Percentiles rank a stretch among this genome's conserved stretches.
phyloP scores from a whole-genome alignment of 2,113 vertebrate species.

The Pluvialis apricaria region DNA sequence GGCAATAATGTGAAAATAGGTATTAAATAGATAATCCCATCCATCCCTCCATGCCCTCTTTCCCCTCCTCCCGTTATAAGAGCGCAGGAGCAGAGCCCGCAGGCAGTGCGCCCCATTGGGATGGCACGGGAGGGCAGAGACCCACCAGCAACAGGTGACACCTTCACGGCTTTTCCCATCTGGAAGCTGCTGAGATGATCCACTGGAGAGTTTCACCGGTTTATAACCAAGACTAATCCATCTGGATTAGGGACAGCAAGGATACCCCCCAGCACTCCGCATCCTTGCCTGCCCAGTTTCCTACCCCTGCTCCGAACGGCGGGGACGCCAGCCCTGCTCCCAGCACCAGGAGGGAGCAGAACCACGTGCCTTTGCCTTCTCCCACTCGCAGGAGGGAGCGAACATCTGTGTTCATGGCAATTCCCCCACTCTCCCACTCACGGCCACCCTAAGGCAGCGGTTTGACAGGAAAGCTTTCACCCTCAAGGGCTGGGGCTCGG shows the following conservation, averaged over 20 bases:
- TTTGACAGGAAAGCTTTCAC: background rate
- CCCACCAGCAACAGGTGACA: background rate
- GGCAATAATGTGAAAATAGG: background rate
- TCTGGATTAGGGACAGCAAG: background rate
- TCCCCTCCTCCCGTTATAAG: background rate
- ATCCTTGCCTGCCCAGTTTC: fast-evolving
- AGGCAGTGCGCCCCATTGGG: fast-evolving
- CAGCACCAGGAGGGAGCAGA: background rate
- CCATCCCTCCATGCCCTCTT: background rate
- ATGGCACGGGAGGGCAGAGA: background rate
- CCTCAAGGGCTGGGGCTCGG: background rate
- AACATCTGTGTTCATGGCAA: background rate
- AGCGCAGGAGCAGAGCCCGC: background rate
- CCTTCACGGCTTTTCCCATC: background rate
- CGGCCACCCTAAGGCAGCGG: fast-evolving
- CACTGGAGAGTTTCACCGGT: background rate
- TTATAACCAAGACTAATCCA: background rate
- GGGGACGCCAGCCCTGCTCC: background rate
- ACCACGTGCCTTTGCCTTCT: fast-evolving
- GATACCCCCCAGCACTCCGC: fast-evolving
- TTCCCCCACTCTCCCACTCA: background rate
- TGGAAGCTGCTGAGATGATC: background rate
- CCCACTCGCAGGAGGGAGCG: fast-evolving
- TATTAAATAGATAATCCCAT: background rate
- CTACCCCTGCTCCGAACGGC: background rate